Evolutionary conservation across 1,140 invertebrate species (phyloP), one percentile per base, ranked within the genome.

Genomic region (Brachionus manjavacas): DNA sequence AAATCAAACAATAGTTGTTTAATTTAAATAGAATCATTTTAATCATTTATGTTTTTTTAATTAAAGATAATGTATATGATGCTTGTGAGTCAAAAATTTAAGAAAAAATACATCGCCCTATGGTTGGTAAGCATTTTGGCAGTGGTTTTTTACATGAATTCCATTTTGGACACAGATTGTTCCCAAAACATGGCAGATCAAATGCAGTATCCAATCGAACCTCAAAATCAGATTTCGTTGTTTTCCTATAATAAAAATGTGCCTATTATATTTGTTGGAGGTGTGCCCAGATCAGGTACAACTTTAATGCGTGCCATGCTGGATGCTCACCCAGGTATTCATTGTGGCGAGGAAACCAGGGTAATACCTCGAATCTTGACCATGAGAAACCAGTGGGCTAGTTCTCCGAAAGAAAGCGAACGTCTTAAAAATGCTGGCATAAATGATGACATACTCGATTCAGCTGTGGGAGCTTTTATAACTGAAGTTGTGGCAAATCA

Each of bases 231-330:
- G 28, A 49, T 49, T 52, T 76, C 72, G 4, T 49, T 76, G 12
- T 76, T 76, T 76, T 76, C 72, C 23, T 49, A 49, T 14, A 74
- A 84, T 25, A 68, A 49, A 52, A 70, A 84, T 55, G 31, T 72
- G 31, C 70, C 68, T 2, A n/a, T 84, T 14, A 74, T 68, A 35
- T 98, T 98, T 90, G 96, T 99, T 88, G 96, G 96, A 28, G 96
- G 96, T 72, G 95, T 98, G 87, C 96, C 96, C 31, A 92, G 96
- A 85, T 97, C 95, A 68, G 97, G 97, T 20, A 99, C 96, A 2
- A 99, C 97, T 46, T 92, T 99, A 79, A 96, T 97, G 93, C 92
- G 97, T 88, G 97, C 96, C 85, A 97, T 99, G 94, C 91, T 99
- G 76, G 97, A 99, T 91, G 96, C 97, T 55, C 97, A 99, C 92